Conservation (phyloP, 2,888 invertebrate genomes). For the Subacronicta megacephala region DNA sequence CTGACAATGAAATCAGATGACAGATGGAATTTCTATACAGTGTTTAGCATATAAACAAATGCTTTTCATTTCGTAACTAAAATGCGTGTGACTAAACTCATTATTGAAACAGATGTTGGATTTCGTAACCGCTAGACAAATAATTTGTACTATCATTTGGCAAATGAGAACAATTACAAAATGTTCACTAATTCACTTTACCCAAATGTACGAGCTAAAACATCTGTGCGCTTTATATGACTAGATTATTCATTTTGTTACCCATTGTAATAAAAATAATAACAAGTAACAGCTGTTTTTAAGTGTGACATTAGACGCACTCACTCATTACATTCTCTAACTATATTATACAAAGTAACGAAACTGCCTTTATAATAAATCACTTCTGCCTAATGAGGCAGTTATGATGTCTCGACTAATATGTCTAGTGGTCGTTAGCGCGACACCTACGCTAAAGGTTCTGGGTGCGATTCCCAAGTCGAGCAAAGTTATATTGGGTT, state of each 20-base stretch:
- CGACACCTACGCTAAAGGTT: no score
- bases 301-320: constrained; percentile 20
- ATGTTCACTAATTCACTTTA: constrained; percentile 25
- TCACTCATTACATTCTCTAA: constrained; percentile 16
- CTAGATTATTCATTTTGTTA: constrained; percentile 36
- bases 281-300: constrained; percentile 26
- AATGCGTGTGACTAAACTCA: constrained; percentile 5
- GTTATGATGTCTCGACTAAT: no score
- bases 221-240: constrained; percentile 41
- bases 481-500: no score
- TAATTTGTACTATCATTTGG: constrained; percentile 15
- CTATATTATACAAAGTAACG: constrained; percentile 18
- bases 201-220: constrained; percentile 22
- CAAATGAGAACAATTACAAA: constrained; percentile 33
- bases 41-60: constrained; percentile 4
- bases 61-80: constrained; percentile 12
- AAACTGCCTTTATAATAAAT: constrained; percentile 41
- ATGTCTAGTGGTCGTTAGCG: no score
- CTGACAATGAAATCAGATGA: constrained; percentile 14
- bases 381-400: no score
- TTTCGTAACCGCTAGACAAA: constrained; percentile 20
- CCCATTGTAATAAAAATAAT: constrained; percentile 22
- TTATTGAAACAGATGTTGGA: constrained; percentile 9
- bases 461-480: no score
- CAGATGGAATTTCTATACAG: constrained; percentile 3